phyloP scores from a whole-genome alignment of 1,140 invertebrate species.

The Druon quercuslanigerum region DNA sequence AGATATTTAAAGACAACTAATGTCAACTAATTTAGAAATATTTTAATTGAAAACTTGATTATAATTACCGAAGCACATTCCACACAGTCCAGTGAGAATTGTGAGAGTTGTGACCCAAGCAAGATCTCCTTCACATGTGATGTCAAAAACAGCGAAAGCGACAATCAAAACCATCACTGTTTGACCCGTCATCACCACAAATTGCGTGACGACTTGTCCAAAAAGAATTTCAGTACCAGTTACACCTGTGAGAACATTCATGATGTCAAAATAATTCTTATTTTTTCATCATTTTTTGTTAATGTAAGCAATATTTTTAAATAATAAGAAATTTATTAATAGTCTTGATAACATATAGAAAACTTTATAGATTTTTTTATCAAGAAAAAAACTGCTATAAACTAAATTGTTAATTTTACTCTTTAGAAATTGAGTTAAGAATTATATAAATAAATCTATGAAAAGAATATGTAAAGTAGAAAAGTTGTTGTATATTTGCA shows the following conservation, averaged over 20 bases:
- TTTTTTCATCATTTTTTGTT: too few relatives aligned
- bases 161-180: slow-evolving; percentile 88
- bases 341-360: too few relatives aligned
- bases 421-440: too few relatives aligned
- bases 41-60: slow-evolving; percentile 15
- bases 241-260: slow-evolving; percentile 55
- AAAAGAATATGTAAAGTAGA: too few relatives aligned
- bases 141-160: slow-evolving; percentile 87
- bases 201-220: slow-evolving; percentile 90
- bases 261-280: not conserved
- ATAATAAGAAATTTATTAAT: not conserved
- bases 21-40: not conserved
- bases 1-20: too few relatives aligned
- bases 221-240: slow-evolving; percentile 84
- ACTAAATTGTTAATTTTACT: too few relatives aligned
- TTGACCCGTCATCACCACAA: slow-evolving; percentile 91
- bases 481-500: too few relatives aligned
- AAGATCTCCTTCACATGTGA: slow-evolving; percentile 88
- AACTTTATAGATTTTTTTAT: too few relatives aligned
- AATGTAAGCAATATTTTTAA: too few relatives aligned
- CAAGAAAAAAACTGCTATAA: too few relatives aligned
- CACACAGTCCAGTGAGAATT: slow-evolving; percentile 90
- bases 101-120: slow-evolving; percentile 86
- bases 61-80: slow-evolving; percentile 91
- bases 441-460: too few relatives aligned